These are phyloP conservation scores for Neostethus bicornis DNA, from an alignment of 2,797 vertebrate species.

Conservation along the genomic window DNA sequence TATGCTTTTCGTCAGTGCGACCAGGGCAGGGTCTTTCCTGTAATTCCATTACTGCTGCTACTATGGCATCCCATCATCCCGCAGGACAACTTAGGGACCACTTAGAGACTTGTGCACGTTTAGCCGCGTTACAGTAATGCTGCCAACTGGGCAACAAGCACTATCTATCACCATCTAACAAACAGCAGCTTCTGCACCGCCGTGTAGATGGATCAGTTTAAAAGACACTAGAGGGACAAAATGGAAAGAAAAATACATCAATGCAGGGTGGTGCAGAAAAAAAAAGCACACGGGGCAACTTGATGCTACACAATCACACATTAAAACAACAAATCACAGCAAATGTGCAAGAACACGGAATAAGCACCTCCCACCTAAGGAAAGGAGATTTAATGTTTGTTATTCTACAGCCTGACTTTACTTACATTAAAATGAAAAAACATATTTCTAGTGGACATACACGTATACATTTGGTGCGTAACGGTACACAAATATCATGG, in stretches of 20 bases:
- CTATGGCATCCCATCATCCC: conserved; percentile 75
- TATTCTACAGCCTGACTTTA: too few species aligned
- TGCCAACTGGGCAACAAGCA: conserved; percentile 72
- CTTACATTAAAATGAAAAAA: too few species aligned
- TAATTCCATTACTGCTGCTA: conserved; percentile 75
- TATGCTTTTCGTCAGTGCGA: conserved; percentile 59
- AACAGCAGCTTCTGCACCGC: conserved; percentile 54
- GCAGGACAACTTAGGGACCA: conserved; percentile 76
- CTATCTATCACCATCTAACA: conserved; percentile 73
- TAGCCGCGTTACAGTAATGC: conserved; percentile 69
- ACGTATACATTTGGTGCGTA: too few species aligned
- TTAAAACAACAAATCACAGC: not conserved
- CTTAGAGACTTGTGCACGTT: conserved; percentile 73
- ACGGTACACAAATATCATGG: too few species aligned
- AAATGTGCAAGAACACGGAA: conserved; percentile 5
- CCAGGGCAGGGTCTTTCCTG: conserved; percentile 68
- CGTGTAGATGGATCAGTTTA: conserved; percentile 47
- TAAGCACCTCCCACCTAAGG: not conserved
- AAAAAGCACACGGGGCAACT: not conserved
- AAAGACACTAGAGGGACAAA: conserved; percentile 55
- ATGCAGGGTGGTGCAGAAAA: conserved; percentile 1
- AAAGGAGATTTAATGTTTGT: too few species aligned
- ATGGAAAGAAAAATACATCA: conserved; percentile 32
- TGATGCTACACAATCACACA: not conserved
- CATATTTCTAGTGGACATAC: too few species aligned